Conservation (phyloP, 30 jellyfish, hydroid and myxozoan genomes). For the Rhopilema esculentum region DNA sequence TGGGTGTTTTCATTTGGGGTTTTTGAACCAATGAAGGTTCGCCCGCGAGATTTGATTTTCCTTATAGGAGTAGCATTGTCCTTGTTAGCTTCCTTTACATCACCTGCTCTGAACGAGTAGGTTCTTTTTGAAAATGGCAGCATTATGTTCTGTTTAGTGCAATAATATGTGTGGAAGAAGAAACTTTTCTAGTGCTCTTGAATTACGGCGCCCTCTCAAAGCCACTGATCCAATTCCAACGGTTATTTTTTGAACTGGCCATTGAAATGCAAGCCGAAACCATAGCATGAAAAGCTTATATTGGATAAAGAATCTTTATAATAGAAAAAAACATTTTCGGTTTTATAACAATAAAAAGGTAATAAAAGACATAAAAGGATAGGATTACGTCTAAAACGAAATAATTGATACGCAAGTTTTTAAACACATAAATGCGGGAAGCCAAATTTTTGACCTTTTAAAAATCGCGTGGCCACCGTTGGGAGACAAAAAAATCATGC, state of each 20-base stretch:
- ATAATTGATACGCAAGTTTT: not conserved
- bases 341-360: not conserved
- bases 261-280: slow-evolving; percentile 13
- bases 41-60: slow-evolving; percentile 92
- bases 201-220: slow-evolving; percentile 42
- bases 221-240: slow-evolving; percentile 15
- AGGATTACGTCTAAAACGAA: not conserved
- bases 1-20: slow-evolving; percentile 63
- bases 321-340: too few species aligned
- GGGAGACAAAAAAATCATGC: not conserved
- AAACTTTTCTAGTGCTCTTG: not conserved
- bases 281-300: not conserved
- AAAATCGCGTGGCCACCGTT: too few species aligned
- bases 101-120: slow-evolving; percentile 42
- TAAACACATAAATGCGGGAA: not conserved
- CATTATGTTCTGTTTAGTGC: not conserved
- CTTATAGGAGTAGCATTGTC: slow-evolving; percentile 49
- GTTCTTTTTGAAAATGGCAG: slow-evolving; percentile 42
- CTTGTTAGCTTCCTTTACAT: slow-evolving; percentile 12
- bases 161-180: not conserved
- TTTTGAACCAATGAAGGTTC: slow-evolving; percentile 68
- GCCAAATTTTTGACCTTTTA: too few species aligned
- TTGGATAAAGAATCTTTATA: not conserved
- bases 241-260: slow-evolving; percentile 17
- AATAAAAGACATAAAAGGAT: not conserved